phyloP scores from a whole-genome alignment of 2,888 invertebrate genomes.

The Buathra laborator region DNA sequence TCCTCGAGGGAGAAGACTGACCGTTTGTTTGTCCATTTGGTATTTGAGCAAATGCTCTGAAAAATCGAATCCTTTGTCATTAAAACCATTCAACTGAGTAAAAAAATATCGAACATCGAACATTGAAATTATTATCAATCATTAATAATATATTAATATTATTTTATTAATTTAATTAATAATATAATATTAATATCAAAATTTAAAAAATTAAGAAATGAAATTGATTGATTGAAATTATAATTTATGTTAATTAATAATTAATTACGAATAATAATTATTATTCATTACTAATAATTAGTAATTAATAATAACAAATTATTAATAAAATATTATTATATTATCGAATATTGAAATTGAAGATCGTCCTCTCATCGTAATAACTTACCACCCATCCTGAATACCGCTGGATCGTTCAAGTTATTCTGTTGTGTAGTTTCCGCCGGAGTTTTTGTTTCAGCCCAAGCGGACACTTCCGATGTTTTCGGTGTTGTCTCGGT shows the following conservation, averaged over 20 bases:
- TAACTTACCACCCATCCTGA: conserved; percentile 90
- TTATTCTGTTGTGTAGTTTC: conserved; percentile 69
- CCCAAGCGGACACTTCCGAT: conserved; percentile 45
- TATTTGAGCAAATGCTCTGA: conserved; percentile 92
- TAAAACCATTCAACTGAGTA: neutral
- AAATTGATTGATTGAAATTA: too few species aligned
- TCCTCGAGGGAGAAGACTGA: conserved; percentile 95
- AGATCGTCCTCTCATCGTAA: neutral
- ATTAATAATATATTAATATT: too few species aligned
- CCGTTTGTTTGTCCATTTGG: conserved; percentile 91
- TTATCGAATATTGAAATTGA: neutral
- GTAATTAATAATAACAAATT: too few species aligned
- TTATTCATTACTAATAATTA: too few species aligned
- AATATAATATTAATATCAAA: too few species aligned
- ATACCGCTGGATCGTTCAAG: conserved; percentile 89
- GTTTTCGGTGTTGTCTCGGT: conserved; percentile 42
- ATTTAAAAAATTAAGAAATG: too few species aligned
- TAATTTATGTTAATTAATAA: too few species aligned
- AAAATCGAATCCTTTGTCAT: conserved; percentile 78
- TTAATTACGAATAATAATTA: too few species aligned
- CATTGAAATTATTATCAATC: too few species aligned
- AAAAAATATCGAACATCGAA: neutral
- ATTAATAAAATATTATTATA: too few species aligned
- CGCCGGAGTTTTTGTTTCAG: conserved; percentile 60
- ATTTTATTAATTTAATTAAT: too few species aligned